Evolutionary conservation across 2,113 vertebrate species (phyloP), one percentile per base, ranked within the genome.

Genomic region (Phasianus colchicus): DNA sequence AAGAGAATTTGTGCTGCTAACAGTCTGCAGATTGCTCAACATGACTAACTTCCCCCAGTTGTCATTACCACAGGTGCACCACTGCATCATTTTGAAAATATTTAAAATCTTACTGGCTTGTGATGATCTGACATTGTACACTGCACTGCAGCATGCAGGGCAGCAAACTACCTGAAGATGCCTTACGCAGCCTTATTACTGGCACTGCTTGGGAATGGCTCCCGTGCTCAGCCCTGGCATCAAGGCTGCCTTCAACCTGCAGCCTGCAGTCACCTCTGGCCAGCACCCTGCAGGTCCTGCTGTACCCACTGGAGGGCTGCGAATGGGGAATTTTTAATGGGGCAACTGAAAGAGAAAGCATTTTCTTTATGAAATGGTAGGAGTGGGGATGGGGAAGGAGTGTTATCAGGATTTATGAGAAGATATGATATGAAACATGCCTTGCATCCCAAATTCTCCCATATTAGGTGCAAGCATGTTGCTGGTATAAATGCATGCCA

Each of bases 51-150:
- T 80, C 15, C 38, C 14, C 40, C 0, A 0, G 72, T 45, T 84
- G 57, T 61, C 38, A 55, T 30, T 24, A 83, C n/a, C 43, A 75
- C 5, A 52, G 42, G 64, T 45, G 29, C 17, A 52, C 2, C 27
- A 9, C 6, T 2, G 0, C 36, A 10, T 3, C 40, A 57, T 60
- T 86, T 61, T 13, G 38, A 65, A 84, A 83, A 82, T 48, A 45
- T 71, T 77, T 86, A 55, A 6, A 83, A 34, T 22, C 29, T 57
- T 78, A 36, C 6, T 75, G 48, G 17, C 27, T 81, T 60, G 24
- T 0, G 0, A 25, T 67, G 32, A 64, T 70, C 42, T 50, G 25
- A 29, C 58, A 38, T 55, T 0, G 0, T 19, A 50, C 9, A 29
- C 36, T 34, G 30, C 16, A 6, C 24, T 66, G 50, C 60, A 88